Percentiles rank a stretch among this genome's conserved stretches.
Evolutionary conservation across 2,888 invertebrate genomes (phyloP).

Genomic region (Hedya salicella): DNA sequence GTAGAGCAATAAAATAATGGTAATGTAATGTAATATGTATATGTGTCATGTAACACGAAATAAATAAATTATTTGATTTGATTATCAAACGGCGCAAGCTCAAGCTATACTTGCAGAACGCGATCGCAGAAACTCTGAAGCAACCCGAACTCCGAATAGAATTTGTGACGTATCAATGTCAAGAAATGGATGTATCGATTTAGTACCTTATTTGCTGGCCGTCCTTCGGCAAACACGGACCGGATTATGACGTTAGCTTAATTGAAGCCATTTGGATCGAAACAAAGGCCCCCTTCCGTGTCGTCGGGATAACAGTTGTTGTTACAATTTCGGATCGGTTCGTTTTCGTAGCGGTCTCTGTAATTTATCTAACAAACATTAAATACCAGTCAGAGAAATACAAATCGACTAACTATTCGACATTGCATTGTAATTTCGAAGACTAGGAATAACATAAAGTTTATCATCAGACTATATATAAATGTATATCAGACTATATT

Average conservation of each 20-base stretch:
- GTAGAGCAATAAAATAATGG: too few relatives aligned
- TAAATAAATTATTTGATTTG: too few relatives aligned
- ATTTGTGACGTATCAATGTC: slow-evolving; percentile 33
- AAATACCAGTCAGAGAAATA: neutral
- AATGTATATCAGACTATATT: too few relatives aligned
- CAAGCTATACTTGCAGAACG: too few relatives aligned
- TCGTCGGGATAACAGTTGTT: slow-evolving; percentile 52
- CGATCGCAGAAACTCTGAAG: too few relatives aligned
- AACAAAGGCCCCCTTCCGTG: slow-evolving; percentile 69
- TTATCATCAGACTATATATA: too few relatives aligned
- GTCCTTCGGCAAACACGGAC: slow-evolving; percentile 59
- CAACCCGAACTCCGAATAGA: neutral
- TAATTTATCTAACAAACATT: slow-evolving; percentile 37
- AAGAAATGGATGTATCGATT: slow-evolving; percentile 57
- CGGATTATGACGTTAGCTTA: slow-evolving; percentile 79
- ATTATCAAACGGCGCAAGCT: too few relatives aligned
- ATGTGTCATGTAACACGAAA: too few relatives aligned
- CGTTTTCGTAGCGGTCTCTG: slow-evolving; percentile 55
- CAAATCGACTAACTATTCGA: neutral
- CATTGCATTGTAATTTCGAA: too few relatives aligned
- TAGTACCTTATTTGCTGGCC: slow-evolving; percentile 58
- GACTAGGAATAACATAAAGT: too few relatives aligned
- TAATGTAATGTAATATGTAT: too few relatives aligned
- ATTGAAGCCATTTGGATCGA: slow-evolving; percentile 73
- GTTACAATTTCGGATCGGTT: slow-evolving; percentile 62